Conservation (phyloP, 2,113 vertebrate species). For the Xiphophorus couchianus region DNA sequence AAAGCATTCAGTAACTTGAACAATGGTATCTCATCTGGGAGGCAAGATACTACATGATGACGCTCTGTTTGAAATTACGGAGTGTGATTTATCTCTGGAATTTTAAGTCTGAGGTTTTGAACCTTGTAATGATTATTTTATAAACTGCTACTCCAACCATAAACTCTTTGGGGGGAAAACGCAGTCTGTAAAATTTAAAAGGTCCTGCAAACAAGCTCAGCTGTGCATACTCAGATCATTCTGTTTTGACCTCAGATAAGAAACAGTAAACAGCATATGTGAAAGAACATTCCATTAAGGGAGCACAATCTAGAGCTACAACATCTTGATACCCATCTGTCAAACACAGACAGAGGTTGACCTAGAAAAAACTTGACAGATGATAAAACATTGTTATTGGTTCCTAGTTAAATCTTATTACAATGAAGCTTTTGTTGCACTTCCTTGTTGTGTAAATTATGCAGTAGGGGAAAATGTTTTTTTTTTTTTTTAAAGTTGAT, state of each 20-base stretch:
- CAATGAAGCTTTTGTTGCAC: slow-evolving; percentile 19
- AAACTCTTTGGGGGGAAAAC: slow-evolving; percentile 1
- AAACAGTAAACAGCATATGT: slow-evolving; percentile 9
- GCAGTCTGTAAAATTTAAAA: not conserved
- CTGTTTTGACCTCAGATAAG: not conserved
- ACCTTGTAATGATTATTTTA: slow-evolving; percentile 2
- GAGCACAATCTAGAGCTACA: slow-evolving; percentile 57
- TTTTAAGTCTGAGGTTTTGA: slow-evolving; percentile 24
- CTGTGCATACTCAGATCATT: not conserved
- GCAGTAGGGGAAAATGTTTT: not conserved
- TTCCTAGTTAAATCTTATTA: slow-evolving; percentile 49
- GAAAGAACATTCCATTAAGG: slow-evolving; percentile 55
- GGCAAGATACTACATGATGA: slow-evolving; percentile 4
- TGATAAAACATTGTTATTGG: slow-evolving; percentile 34
- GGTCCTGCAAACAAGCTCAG: not conserved
- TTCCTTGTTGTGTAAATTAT: slow-evolving; percentile 12
- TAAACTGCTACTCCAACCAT: slow-evolving; percentile 6
- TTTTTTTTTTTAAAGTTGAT: not conserved
- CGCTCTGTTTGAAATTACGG: slow-evolving; percentile 25
- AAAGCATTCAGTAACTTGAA: slow-evolving; percentile 29
- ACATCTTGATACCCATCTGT: slow-evolving; percentile 59
- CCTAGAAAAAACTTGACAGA: slow-evolving; percentile 55
- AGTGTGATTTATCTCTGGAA: slow-evolving; percentile 35
- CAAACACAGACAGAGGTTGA: slow-evolving; percentile 43
- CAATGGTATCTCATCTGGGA: slow-evolving; percentile 15